Evolutionary conservation across 2,797 vertebrate genomes (phyloP), one percentile per base, ranked within the genome.

Genomic region (Glyptemys insculpta): DNA sequence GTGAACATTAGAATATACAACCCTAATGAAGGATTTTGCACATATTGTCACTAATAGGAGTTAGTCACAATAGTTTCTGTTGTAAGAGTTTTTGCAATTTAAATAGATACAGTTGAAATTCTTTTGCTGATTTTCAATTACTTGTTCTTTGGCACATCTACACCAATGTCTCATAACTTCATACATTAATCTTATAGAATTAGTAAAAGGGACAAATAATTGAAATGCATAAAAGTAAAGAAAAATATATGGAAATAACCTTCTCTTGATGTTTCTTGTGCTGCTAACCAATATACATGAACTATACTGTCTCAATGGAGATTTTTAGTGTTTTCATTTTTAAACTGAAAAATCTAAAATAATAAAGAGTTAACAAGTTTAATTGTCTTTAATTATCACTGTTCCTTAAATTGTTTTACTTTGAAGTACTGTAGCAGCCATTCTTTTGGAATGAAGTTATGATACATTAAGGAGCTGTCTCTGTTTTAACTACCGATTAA

Each of bases 371-470:
- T 80, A 84, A 88, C 9, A 92, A 80, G 29, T 37, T 57, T 78
- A 87, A 83, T 79, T 78, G 47, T 82, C 81, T 83, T 85, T 65
- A 85, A 15, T 62, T 68, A 52, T 74, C 62, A 74, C 41, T n/a
- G 56, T 74, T 92, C 18, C 44, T 59, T 81, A 68, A n/a, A 53
- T 81, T 74, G 23, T n/a, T 47, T 21, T 74, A 19, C 56, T 29
- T 74, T 12, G 74, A 81, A 74, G n/a, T 80, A 50, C 23, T 47
- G 50, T 16, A 23, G 34, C 80, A 49, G 53, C n/a, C n/a, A 72
- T 41, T 88, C 31, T 44, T 85, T 59, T 47, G 23, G 74, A 92
- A 92, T 88, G 29, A 85, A 92, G 57, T 92, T 88, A 88, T 44
- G 37, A n/a, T 79, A 76, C 41, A 85, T 76, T 81, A 92, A 88